Conservation (phyloP, 23 tunicate species). For the Diplosoma virens region DNA sequence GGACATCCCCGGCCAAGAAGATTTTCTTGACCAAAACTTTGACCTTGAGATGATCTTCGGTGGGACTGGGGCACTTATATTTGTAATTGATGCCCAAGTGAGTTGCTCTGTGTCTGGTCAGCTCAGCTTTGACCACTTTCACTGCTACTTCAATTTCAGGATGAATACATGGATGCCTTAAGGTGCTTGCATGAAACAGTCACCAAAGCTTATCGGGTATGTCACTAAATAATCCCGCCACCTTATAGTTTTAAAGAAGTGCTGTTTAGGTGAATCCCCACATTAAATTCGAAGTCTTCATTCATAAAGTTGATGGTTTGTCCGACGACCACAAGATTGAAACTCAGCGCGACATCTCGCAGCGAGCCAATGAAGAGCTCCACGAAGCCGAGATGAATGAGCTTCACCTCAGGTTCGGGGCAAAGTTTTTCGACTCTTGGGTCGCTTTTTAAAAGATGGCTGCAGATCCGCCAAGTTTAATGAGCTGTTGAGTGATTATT, state of each 20-base stretch:
- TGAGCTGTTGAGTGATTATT: too few relatives aligned
- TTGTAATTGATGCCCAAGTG: constrained; percentile 95
- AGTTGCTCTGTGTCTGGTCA: too few relatives aligned
- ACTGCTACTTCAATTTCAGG: constrained; percentile 51
- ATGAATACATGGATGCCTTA: constrained; percentile 92
- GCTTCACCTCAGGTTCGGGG: constrained; percentile 80
- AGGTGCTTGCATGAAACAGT: constrained; percentile 70
- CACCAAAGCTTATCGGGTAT: constrained; percentile 66
- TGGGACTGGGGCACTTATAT: constrained; percentile 87
- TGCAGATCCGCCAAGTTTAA: too few relatives aligned
- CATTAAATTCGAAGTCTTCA: constrained; percentile 80
- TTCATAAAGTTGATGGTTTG: constrained; percentile 97
- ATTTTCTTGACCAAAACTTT: constrained; percentile 73
- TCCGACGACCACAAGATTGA: constrained; percentile 92
- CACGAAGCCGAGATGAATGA: constrained; percentile 64
- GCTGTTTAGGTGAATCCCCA: constrained; percentile 68
- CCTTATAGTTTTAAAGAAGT: not conserved
- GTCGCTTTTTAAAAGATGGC: too few relatives aligned
- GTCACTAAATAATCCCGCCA: not conserved
- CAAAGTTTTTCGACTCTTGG: too few relatives aligned
- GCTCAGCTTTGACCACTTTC: too few relatives aligned
- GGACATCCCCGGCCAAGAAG: constrained; percentile 92
- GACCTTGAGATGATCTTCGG: constrained; percentile 82
- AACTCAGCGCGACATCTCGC: constrained; percentile 87
- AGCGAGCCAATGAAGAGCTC: constrained; percentile 81